Evolutionary conservation across 2,888 invertebrate genomes (phyloP).

Genomic region (Drosophila villosipedis): DNA sequence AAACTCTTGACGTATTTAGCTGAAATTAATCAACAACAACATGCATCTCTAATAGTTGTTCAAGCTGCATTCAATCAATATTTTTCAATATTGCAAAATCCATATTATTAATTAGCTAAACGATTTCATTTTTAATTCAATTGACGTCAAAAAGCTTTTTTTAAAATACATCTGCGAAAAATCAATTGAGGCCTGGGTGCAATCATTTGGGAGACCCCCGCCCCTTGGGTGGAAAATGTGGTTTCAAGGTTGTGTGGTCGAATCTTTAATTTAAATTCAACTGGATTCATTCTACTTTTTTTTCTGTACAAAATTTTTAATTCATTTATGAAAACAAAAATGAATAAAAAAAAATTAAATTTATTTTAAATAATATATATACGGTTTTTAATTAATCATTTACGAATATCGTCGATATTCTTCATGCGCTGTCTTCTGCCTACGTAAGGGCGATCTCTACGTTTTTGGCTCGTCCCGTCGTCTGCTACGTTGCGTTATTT

Average conservation of each 20-base stretch:
- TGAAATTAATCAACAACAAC: slow-evolving; percentile 1
- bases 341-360: background rate
- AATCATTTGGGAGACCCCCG: background rate
- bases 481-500: slow-evolving; percentile 19
- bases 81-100: background rate
- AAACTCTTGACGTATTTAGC: slow-evolving; percentile 42
- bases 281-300: background rate
- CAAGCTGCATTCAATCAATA: background rate
- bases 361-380: background rate
- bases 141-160: background rate
- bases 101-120: background rate
- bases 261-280: background rate
- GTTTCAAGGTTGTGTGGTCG: background rate
- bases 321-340: background rate
- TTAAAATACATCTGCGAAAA: background rate
- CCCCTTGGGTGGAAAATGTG: background rate
- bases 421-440: background rate
- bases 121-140: background rate
- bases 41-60: background rate
- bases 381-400: background rate
- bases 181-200: slow-evolving; percentile 4
- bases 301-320: background rate
- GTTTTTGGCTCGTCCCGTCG: slow-evolving; percentile 20
- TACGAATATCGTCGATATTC: slow-evolving; percentile 16
- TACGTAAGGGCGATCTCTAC: slow-evolving; percentile 23